Conservation (phyloP, 2,888 invertebrate genomes). For the Macroteleia sp. region DNA sequence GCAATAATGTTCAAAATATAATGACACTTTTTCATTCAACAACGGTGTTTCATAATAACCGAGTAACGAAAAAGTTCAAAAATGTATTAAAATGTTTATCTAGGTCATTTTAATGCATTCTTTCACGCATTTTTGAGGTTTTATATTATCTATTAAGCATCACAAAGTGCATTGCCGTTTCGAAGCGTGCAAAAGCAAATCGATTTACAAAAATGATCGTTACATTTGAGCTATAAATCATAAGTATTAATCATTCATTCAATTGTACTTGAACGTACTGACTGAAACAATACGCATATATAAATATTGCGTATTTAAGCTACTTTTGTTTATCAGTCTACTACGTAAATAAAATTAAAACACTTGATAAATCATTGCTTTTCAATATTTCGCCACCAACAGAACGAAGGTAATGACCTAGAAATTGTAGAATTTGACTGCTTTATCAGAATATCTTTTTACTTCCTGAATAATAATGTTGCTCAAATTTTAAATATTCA, state of each 20-base stretch:
- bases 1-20: no score
- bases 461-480: slow-evolving; percentile 34
- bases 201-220: slow-evolving; percentile 52
- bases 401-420: slow-evolving; percentile 19
- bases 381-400: slow-evolving; percentile 66
- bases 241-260: slow-evolving; percentile 34
- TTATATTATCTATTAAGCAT: slow-evolving; percentile 60
- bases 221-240: slow-evolving; percentile 43
- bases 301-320: slow-evolving; percentile 16
- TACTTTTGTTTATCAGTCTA: slow-evolving; percentile 34
- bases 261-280: slow-evolving; percentile 20
- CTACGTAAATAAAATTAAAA: slow-evolving; percentile 40
- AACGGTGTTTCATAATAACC: slow-evolving; percentile 11
- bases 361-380: slow-evolving; percentile 55
- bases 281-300: slow-evolving; percentile 17
- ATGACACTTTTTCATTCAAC: no score
- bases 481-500: no score
- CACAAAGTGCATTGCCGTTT: slow-evolving; percentile 63
- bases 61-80: slow-evolving; percentile 8
- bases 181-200: slow-evolving; percentile 63
- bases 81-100: slow-evolving; percentile 32
- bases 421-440: slow-evolving; percentile 16
- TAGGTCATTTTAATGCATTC: no score
- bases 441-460: slow-evolving; percentile 2
- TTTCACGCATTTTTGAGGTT: no score